Percentiles rank a stretch among this genome's conserved stretches.
Evolutionary conservation across 2,888 invertebrate genomes (phyloP).

Genomic region (Ormyrus thymus): DNA sequence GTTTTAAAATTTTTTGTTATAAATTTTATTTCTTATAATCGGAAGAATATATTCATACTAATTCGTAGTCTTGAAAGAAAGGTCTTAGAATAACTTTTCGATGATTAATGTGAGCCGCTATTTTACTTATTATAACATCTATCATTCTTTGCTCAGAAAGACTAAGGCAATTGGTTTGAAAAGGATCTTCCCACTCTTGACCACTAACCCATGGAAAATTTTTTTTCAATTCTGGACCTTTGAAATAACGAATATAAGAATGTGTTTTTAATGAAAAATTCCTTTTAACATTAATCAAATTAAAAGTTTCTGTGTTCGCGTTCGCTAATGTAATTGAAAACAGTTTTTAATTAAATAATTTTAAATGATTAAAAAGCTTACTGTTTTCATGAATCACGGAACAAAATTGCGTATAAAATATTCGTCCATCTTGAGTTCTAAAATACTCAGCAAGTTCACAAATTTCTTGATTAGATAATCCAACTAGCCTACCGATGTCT

Average conservation of each 20-base stretch:
- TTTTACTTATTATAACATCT: slow-evolving; percentile 83
- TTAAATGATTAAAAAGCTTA: slow-evolving; percentile 64
- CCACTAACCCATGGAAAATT: slow-evolving; percentile 77
- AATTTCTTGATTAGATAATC: slow-evolving; percentile 84
- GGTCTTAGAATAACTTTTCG: slow-evolving; percentile 82
- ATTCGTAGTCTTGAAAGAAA: slow-evolving; percentile 85
- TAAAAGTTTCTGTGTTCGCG: neutral
- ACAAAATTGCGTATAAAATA: slow-evolving; percentile 85
- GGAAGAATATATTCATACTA: slow-evolving; percentile 72
- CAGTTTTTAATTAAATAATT: neutral
- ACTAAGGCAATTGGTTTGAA: slow-evolving; percentile 81
- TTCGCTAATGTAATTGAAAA: neutral
- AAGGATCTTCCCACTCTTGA: slow-evolving; percentile 82
- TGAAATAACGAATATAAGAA: neutral
- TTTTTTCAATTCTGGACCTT: slow-evolving; percentile 76
- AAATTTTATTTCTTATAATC: slow-evolving; percentile 1
- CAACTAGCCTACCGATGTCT: slow-evolving; percentile 81
- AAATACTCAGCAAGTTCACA: slow-evolving; percentile 86
- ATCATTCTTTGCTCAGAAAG: slow-evolving; percentile 82
- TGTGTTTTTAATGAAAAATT: too few relatives aligned
- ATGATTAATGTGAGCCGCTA: slow-evolving; percentile 79
- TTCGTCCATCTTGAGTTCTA: slow-evolving; percentile 86
- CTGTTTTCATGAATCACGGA: slow-evolving; percentile 83
- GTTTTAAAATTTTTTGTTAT: neutral
- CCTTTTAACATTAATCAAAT: neutral